These are phyloP conservation scores for Pogonognathellus flavescens DNA, from an alignment of 1,140 invertebrate genomes.

Conservation along the genomic window DNA sequence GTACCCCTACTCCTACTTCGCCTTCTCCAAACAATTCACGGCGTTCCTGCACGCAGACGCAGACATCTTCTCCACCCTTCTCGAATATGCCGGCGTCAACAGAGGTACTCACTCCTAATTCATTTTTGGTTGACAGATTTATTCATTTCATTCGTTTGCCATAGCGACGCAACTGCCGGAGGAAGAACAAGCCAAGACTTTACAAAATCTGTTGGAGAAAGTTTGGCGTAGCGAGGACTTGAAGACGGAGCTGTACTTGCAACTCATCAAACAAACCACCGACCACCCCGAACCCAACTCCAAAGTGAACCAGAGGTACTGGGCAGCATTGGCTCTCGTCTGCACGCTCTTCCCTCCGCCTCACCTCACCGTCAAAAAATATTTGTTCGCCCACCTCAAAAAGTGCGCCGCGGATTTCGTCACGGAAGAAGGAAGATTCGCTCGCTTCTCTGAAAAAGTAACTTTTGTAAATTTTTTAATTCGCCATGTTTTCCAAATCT, in stretches of 20 bases:
- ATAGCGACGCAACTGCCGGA: conserved; percentile 70
- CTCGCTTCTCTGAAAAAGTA: conserved; percentile 92
- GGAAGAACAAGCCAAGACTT: conserved; percentile 88
- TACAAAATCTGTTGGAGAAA: conserved; percentile 89
- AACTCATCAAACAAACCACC: conserved; percentile 94
- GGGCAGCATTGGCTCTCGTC: conserved; percentile 90
- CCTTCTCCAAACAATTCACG: conserved; percentile 11
- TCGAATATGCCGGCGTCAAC: conserved; percentile 9
- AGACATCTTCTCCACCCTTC: background rate
- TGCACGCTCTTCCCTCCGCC: conserved; percentile 90
- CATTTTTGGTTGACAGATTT: too few species aligned
- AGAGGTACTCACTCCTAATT: background rate
- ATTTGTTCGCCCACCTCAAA: conserved; percentile 91
- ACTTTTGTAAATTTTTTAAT: background rate
- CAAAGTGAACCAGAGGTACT: conserved; percentile 87
- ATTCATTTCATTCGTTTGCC: too few species aligned
- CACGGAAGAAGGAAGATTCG: conserved; percentile 94
- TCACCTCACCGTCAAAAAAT: conserved; percentile 85
- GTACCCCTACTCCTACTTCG: conserved; percentile 18
- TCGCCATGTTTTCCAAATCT: background rate
- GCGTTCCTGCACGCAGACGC: background rate
- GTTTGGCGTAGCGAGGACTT: conserved; percentile 90
- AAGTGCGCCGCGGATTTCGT: conserved; percentile 89
- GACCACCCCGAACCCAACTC: conserved; percentile 93
- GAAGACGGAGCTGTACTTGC: conserved; percentile 91